Evolutionary conservation across 2,888 invertebrate species (phyloP).

Genomic region (Apodemia duryi): DNA sequence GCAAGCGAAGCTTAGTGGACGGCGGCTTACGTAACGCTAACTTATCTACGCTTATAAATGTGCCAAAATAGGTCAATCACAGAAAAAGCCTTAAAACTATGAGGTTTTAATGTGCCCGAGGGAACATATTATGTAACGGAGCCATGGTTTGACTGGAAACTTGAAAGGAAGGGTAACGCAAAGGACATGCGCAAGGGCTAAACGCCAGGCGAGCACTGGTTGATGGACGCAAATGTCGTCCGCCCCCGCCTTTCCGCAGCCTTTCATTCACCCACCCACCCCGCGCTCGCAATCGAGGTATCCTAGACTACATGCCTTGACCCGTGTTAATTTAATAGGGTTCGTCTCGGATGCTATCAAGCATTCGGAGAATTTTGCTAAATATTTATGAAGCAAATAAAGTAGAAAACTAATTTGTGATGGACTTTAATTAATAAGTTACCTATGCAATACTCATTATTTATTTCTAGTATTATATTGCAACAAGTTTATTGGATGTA

Average conservation of each 20-base stretch:
- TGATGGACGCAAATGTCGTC: conserved; percentile 36
- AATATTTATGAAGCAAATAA: conserved; percentile 4
- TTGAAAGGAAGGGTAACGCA: conserved; percentile 39
- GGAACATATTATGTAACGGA: conserved; percentile 68
- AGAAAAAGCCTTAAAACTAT: conserved; percentile 76
- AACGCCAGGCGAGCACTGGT: conserved; percentile 71
- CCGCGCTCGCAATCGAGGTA: conserved; percentile 32
- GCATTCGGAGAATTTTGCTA: not conserved
- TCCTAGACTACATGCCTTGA: conserved; percentile 25
- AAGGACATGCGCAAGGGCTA: conserved; percentile 50
- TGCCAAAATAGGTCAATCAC: conserved; percentile 74
- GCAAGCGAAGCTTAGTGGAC: conserved; percentile 78
- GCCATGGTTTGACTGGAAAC: conserved; percentile 57
- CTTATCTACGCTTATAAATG: conserved; percentile 67
- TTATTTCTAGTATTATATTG: too few relatives aligned
- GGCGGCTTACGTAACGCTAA: conserved; percentile 75
- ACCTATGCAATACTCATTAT: too few relatives aligned
- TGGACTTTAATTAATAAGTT: not conserved
- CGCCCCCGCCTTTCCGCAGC: conserved; percentile 30
- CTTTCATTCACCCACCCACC: conserved; percentile 31
- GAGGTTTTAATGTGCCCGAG: conserved; percentile 49
- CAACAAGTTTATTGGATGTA: not conserved
- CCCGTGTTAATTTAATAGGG: conserved; percentile 13
- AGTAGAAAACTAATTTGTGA: not conserved
- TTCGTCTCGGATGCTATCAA: conserved; percentile 3